A percentile compares a stretch with the other conserved stretches of the same genome.
phyloP scores from a whole-genome alignment of 2,113 vertebrate genomes.

The Oreochromis tanganicae region DNA sequence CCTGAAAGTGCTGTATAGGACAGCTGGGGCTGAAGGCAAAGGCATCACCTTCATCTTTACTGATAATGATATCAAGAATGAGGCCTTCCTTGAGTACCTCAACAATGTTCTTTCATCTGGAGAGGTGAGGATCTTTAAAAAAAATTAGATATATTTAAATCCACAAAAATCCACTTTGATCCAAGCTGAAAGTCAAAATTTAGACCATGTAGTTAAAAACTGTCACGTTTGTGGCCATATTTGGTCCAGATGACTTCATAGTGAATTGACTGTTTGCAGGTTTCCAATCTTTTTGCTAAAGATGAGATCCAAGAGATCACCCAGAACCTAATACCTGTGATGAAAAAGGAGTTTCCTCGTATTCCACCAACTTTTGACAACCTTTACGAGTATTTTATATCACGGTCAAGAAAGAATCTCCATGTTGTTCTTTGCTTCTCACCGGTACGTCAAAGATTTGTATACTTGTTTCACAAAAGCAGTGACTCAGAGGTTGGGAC shows the following conservation, averaged over 20 bases:
- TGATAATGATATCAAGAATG: conserved; percentile 81
- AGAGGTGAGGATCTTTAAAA: conserved; percentile 49
- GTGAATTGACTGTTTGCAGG: conserved; percentile 19
- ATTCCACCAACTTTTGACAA: conserved; percentile 72
- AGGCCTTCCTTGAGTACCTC: conserved; percentile 80
- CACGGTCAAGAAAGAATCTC: conserved; percentile 72
- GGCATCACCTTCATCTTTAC: conserved; percentile 80
- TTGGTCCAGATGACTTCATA: not conserved
- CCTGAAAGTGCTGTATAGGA: conserved; percentile 75
- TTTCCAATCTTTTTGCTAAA: conserved; percentile 78
- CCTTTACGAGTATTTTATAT: conserved; percentile 79
- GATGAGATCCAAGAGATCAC: conserved; percentile 80
- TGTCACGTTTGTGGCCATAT: not conserved
- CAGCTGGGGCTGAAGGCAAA: conserved; percentile 73
- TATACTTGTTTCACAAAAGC: not conserved
- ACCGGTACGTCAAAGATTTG: conserved; percentile 47
- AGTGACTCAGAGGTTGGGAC: not conserved
- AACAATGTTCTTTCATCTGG: conserved; percentile 81
- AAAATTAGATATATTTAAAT: not conserved
- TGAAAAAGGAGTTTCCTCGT: conserved; percentile 78
- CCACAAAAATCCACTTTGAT: not conserved
- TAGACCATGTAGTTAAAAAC: not conserved
- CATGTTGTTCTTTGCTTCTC: conserved; percentile 82
- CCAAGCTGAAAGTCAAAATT: not conserved
- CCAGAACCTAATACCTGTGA: conserved; percentile 71